These are phyloP conservation scores for Stratiomys singularior DNA, from an alignment of 2,888 invertebrate species.

Conservation along the genomic window DNA sequence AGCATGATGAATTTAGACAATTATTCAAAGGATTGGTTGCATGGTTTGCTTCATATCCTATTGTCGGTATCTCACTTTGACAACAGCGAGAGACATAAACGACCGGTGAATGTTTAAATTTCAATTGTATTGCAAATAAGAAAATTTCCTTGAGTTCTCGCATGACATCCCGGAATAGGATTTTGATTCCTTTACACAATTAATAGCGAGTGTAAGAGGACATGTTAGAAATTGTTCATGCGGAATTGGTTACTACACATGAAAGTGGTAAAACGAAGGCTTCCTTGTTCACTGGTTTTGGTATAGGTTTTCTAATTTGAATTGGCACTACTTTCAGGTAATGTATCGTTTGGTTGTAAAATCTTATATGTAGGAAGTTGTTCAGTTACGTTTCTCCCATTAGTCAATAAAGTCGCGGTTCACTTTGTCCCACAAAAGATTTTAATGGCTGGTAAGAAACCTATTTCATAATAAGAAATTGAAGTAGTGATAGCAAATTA, in stretches of 20 bases:
- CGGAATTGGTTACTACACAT: constrained; percentile 38
- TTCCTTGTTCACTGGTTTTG: no score
- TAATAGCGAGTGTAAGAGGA: constrained; percentile 16
- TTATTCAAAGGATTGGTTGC: background rate
- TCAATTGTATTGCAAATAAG: constrained; percentile 46
- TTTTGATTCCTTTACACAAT: constrained; percentile 44
- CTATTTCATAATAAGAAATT: no score
- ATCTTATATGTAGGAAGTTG: no score
- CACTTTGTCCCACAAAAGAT: no score
- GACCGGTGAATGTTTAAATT: constrained; percentile 15
- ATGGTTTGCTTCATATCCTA: background rate
- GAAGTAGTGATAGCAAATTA: no score
- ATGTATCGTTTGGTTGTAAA: no score
- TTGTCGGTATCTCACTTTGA: background rate
- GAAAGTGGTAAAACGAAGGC: no score
- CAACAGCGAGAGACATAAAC: background rate
- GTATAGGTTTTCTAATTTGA: no score
- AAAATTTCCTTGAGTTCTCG: constrained; percentile 49
- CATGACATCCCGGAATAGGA: constrained; percentile 49
- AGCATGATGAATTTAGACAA: background rate
- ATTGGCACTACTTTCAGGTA: no score
- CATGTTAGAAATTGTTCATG: constrained; percentile 36
- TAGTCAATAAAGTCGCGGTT: no score
- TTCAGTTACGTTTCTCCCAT: no score
- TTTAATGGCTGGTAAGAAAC: no score